phyloP scores from a whole-genome alignment of 2,113 vertebrate genomes.

The Sula dactylatra region DNA sequence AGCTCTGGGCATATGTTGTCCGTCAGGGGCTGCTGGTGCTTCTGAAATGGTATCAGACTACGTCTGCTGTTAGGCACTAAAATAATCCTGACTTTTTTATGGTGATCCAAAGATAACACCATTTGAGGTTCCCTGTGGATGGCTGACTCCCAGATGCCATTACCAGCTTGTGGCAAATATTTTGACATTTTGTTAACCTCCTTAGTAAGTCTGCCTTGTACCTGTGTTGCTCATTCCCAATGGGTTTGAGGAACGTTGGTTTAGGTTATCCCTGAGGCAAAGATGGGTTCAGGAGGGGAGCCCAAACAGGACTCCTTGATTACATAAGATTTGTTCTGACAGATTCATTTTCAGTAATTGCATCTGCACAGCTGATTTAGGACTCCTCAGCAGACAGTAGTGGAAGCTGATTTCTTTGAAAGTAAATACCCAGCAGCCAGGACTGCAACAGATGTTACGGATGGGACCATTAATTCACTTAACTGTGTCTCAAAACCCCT shows the following conservation, averaged over 20 bases:
- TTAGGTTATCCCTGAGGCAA: background rate
- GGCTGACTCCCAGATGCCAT: background rate
- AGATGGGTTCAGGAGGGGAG: background rate
- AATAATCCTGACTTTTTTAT: background rate
- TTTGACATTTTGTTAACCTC: background rate
- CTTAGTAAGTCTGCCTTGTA: background rate
- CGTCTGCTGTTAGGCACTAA: background rate
- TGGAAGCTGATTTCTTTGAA: constrained; percentile 24
- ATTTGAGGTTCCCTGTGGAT: background rate
- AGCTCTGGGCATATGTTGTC: background rate
- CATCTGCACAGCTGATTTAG: constrained; percentile 9
- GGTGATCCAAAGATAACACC: background rate
- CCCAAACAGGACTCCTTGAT: background rate
- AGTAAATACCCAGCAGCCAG: constrained; percentile 23
- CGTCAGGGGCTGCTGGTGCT: background rate
- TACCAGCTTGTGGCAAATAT: background rate
- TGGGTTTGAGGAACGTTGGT: background rate
- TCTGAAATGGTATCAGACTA: background rate
- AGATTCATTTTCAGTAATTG: constrained; percentile 34
- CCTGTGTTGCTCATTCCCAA: background rate
- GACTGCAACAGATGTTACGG: background rate
- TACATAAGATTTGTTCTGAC: background rate
- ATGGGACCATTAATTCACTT: constrained; percentile 28
- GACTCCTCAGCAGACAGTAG: background rate
- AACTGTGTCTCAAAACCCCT: background rate